These are phyloP conservation scores for Ara ararauna DNA, from an alignment of 2,797 vertebrate species.

Conservation along the genomic window DNA sequence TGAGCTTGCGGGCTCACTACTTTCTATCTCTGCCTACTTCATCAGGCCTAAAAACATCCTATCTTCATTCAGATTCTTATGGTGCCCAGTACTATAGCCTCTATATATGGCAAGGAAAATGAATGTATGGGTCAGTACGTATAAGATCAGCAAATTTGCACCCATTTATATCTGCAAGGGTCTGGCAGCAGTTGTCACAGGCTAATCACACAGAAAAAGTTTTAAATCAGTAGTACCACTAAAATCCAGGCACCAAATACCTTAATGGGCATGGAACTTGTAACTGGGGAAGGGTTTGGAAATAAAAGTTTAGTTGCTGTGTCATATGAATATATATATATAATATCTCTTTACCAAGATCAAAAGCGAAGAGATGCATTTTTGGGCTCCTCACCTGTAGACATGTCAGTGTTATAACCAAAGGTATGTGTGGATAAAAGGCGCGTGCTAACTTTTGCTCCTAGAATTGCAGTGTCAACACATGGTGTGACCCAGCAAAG, in stretches of 20 bases:
- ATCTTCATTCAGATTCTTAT: not conserved
- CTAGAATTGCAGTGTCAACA: not conserved
- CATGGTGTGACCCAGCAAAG: rapidly evolving
- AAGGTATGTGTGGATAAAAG: rapidly evolving
- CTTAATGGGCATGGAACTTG: not conserved
- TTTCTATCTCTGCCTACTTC: slow-evolving; percentile 9
- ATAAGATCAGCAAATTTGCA: not conserved
- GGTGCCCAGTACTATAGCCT: not conserved
- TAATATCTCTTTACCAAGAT: not conserved
- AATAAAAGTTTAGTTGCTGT: not conserved
- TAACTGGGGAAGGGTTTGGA: not conserved
- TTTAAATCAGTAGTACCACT: not conserved
- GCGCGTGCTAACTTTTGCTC: not conserved
- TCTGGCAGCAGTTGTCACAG: not conserved
- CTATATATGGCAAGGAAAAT: not conserved
- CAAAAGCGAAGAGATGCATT: not conserved
- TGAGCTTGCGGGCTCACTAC: not conserved
- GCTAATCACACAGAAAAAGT: not conserved
- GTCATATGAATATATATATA: not conserved
- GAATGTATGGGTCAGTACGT: not conserved
- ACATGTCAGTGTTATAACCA: not conserved
- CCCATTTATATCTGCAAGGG: not conserved
- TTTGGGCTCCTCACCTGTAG: not conserved
- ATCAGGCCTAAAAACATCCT: not conserved
- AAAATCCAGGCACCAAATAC: not conserved